Base-by-base conservation (phyloP, 1,140 invertebrate genomes). In the Bradysia coprophila region DNA sequence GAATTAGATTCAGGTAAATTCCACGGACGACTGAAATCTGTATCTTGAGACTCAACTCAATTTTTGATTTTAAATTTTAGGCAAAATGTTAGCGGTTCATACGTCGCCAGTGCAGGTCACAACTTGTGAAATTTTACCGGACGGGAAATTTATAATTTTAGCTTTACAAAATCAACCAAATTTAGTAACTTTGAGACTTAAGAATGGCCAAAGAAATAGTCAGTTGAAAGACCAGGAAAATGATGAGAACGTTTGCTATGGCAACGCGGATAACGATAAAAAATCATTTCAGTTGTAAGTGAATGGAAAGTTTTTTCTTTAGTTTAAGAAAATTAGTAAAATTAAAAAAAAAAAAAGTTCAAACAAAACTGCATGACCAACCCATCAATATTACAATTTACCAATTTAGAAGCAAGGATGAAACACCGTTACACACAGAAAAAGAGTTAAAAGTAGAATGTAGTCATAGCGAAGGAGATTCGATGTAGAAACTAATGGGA, bases 41-140 rank as follows among this genome's bases (percentile, higher is more conserved):
- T n/a, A n/a, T n/a, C n/a, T n/a, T 22, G 36, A n/a, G 18, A 21
- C n/a, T 13, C 31, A 16, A 40, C 33, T 23, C 18, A 41, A 44
- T 6, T 15, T 38, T 28, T 21, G 5, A 43, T 33, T 31, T 43
- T 33, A 38, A 16, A 41, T 15, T 49, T 43, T 59, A 84, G 83
- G 80, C 18, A 71, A 73, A 50, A 67, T 82, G 21, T 64, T 88
- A 49, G 75, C 83, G 20, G 78, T 84, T 32, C 59, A 11, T 81
- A 83, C 65, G 83, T 81, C 6, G 76, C 85, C 19, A 70, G 78
- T 46, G 63, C 71, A 43, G 21, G 77, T 89, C 38, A 77, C 73
- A 18, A 78, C 80, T 1, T 84, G 81, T 53, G 78, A 85, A 52
- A 67, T 88, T 15, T 68, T 77, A 6, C 64, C 73, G 24, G 75